Base-by-base conservation (phyloP, 2,888 invertebrate species). In the Rotaria sp. region DNA sequence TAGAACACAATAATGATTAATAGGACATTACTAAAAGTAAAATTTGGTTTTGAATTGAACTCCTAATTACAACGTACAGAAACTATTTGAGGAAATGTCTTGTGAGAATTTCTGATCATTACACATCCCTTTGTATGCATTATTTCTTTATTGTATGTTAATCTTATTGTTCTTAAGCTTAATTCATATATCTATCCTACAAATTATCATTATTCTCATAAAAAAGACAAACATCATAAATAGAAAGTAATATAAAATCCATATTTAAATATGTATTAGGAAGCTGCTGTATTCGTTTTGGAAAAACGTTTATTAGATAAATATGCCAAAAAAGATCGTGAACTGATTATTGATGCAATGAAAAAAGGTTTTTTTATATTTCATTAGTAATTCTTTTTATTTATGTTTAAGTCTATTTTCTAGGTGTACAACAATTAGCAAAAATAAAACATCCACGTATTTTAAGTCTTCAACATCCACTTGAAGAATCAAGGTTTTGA, bases 241-340 rank as follows among this genome's bases (percentile, higher is more conserved):
- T 45, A 15, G 2, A n/a, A 86, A 45, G 57, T 8, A 35, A 41
- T 2, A 87, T 11, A 15, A 10, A 38, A 26, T 85, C 35, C 50
- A 67, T 59, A 75, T 45, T 26, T 1, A n/a, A 35, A 35, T 84
- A 50, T 38, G n/a, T 24, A 84, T 41, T 50, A 92, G 92, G 95
- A 96, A 90, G 96, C 96, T 0, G 94, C 97, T 7, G 95, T 98
- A 89, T 98, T 98, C 92, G 94, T 97, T 0, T 95, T 97, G 90
- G 97, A 98, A 90, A 98, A 98, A 92, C 94, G 95, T 89, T 93
- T 93, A 85, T 90, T 98, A 55, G 97, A 98, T 85, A 94, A 94
- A 90, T 96, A 94, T 94, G 90, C 91, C 1, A 94, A 94, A 91
- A 93, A 94, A 24, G 96, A 97, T 89, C 93, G 94, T 88, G 97